Conservation (phyloP, 2,113 vertebrate genomes). For the Murina feae region DNA sequence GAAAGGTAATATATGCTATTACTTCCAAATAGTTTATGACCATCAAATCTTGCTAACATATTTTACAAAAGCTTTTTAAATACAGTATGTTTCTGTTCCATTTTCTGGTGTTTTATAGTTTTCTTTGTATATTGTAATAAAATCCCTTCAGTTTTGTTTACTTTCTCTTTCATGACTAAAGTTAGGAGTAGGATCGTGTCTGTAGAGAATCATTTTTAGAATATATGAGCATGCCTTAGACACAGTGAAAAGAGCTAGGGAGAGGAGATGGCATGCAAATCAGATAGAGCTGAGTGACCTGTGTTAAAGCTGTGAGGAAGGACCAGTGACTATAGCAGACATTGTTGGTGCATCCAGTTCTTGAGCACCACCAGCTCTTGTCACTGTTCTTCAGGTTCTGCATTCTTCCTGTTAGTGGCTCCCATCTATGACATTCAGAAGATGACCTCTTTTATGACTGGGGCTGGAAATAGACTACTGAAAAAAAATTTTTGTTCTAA, state of each 20-base stretch:
- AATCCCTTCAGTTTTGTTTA: not conserved
- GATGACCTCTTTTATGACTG: not conserved
- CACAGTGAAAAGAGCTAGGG: not conserved
- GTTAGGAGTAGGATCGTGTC: not conserved
- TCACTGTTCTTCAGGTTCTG: not conserved
- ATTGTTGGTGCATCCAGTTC: not conserved
- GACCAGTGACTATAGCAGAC: accelerated
- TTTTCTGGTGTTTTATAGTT: not conserved
- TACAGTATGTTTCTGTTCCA: not conserved
- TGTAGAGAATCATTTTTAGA: not conserved
- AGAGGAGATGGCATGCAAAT: not conserved
- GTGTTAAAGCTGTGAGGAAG: not conserved
- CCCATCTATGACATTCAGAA: not conserved
- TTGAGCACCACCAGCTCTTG: not conserved
- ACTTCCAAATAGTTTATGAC: not conserved
- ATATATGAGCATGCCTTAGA: not conserved
- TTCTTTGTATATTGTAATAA: not conserved
- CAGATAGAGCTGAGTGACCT: not conserved
- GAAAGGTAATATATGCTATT: not conserved
- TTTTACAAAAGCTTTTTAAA: not conserved
- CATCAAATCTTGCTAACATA: not conserved
- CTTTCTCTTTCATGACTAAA: not conserved
- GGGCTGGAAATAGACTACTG: not conserved
- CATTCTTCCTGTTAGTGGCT: not conserved
- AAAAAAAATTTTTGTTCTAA: not conserved